These are phyloP conservation scores for Lampris megalopsis DNA, from an alignment of 2,113 vertebrate species.

Conservation along the genomic window DNA sequence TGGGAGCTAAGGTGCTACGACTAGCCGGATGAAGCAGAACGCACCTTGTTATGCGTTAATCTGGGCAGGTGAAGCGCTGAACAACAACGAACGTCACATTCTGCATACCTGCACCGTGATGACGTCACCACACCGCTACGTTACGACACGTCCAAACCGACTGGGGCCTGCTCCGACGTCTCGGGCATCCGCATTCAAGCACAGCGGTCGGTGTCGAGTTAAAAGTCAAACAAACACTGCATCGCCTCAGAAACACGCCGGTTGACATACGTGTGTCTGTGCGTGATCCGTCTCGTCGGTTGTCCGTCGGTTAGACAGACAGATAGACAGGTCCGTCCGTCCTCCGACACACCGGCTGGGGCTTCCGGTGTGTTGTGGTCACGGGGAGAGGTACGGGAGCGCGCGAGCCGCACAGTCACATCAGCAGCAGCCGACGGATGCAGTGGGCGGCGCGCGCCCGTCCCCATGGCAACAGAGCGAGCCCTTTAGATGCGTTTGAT, in stretches of 20 bases:
- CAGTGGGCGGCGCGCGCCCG: slow-evolving; percentile 58
- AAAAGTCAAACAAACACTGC: background rate
- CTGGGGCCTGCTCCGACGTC: slow-evolving; percentile 47
- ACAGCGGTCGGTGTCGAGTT: background rate
- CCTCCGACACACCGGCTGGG: slow-evolving; percentile 68
- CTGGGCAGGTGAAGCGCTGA: background rate
- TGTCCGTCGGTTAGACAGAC: slow-evolving; percentile 8
- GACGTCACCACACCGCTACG: background rate
- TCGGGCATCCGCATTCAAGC: slow-evolving; percentile 32
- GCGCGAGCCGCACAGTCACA: slow-evolving; percentile 66
- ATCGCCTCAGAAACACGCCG: slow-evolving; percentile 16
- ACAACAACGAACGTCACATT: background rate
- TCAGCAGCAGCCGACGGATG: slow-evolving; percentile 50
- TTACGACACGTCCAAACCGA: slow-evolving; percentile 1
- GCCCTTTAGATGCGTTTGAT: background rate
- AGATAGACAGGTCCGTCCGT: background rate
- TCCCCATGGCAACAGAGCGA: slow-evolving; percentile 56
- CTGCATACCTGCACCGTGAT: background rate
- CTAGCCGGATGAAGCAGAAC: slow-evolving; percentile 24
- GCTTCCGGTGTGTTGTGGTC: slow-evolving; percentile 56
- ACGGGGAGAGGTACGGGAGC: slow-evolving; percentile 51
- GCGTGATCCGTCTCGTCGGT: slow-evolving; percentile 47
- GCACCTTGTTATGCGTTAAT: background rate
- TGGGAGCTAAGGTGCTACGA: slow-evolving; percentile 52
- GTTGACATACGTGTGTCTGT: slow-evolving; percentile 67